Evolutionary conservation across 1,140 invertebrate species (phyloP).

Genomic region (Drosophila azteca): DNA sequence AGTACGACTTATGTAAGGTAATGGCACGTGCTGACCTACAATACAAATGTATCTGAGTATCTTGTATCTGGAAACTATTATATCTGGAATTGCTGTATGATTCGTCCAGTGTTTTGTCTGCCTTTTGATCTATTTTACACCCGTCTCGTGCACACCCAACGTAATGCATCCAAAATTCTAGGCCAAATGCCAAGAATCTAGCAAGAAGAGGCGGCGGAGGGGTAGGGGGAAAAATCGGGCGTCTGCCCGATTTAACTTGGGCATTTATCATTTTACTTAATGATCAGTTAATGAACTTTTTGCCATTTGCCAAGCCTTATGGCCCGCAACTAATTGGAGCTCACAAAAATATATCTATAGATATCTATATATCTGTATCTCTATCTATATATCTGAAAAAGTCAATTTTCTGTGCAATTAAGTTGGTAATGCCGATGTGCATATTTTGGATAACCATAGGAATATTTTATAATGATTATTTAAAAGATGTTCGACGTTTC

Average conservation of each 20-base stretch:
- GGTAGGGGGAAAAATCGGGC: slow-evolving; percentile 32
- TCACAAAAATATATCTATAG: background rate
- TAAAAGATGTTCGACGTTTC: background rate
- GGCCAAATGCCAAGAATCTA: slow-evolving; percentile 57
- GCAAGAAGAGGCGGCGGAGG: no score
- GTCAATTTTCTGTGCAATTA: slow-evolving; percentile 3
- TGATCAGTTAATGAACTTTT: slow-evolving; percentile 45
- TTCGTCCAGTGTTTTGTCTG: slow-evolving; percentile 31
- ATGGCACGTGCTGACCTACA: slow-evolving; percentile 46
- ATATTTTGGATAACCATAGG: background rate
- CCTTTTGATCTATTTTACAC: slow-evolving; percentile 52
- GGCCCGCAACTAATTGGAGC: slow-evolving; percentile 30
- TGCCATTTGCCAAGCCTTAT: slow-evolving; percentile 11
- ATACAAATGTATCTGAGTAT: slow-evolving; percentile 11
- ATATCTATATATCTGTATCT: no score
- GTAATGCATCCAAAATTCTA: slow-evolving; percentile 19
- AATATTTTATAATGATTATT: background rate
- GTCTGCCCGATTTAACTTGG: slow-evolving; percentile 41
- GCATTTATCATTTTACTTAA: slow-evolving; percentile 58
- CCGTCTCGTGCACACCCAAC: no score
- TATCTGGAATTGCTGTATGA: slow-evolving; percentile 11
- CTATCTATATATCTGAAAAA: background rate
- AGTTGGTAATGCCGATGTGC: background rate
- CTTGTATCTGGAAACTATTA: background rate
- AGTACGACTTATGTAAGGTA: slow-evolving; percentile 20